Evolutionary conservation across 1,140 invertebrate species (phyloP).

Genomic region (Neotoxoptera formosana): DNA sequence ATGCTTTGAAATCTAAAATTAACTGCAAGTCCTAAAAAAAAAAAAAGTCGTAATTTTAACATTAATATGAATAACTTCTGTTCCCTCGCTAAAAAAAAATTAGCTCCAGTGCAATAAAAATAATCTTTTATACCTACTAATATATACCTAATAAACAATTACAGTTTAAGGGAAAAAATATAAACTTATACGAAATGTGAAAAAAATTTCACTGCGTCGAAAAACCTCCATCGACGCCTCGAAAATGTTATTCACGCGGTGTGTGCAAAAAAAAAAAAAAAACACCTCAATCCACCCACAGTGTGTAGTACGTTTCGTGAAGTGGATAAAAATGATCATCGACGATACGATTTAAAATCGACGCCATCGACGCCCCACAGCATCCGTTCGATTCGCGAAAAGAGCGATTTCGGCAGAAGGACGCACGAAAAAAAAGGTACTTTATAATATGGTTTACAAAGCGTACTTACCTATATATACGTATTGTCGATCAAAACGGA

Average conservation of each 20-base stretch:
- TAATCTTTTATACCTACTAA: background rate
- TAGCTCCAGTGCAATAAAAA: background rate
- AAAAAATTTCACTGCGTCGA: background rate
- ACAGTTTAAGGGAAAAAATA: background rate
- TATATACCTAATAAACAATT: too few species aligned
- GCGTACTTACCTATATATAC: too few species aligned
- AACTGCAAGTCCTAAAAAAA: background rate
- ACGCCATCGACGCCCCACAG: background rate
- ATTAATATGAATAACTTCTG: background rate
- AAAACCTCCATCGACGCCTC: background rate
- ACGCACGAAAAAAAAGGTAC: background rate
- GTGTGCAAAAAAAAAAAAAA: too few species aligned
- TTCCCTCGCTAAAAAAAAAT: background rate
- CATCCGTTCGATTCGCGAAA: background rate
- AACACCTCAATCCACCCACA: too few species aligned
- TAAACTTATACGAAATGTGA: background rate
- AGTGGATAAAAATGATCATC: too few species aligned
- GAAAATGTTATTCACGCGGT: too few species aligned
- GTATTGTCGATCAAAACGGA: background rate
- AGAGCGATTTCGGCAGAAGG: background rate
- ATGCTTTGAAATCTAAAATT: background rate
- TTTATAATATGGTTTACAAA: too few species aligned
- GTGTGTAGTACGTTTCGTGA: too few species aligned
- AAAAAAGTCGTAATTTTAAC: background rate
- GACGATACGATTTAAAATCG: too few species aligned